phyloP scores from a whole-genome alignment of 1,140 invertebrate genomes.

The Octopus sinensis region DNA sequence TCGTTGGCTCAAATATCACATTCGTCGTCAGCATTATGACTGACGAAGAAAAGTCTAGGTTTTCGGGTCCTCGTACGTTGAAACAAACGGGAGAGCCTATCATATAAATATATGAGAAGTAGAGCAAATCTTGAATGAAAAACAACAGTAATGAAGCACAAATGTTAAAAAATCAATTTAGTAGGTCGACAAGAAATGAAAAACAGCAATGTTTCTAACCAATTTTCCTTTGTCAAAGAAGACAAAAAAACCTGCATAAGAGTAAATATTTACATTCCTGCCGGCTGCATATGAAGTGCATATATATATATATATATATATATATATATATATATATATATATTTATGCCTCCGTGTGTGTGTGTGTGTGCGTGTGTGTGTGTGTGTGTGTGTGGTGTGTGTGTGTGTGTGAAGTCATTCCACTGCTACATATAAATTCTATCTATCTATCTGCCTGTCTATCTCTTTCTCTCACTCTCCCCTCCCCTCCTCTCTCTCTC shows the following conservation, averaged over 20 bases:
- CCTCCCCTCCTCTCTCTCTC: background rate
- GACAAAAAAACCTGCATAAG: background rate
- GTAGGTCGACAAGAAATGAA: background rate
- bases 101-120: too few relatives aligned
- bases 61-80: too few relatives aligned
- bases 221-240: background rate
- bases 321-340: constrained; percentile 2
- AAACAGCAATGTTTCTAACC: background rate
- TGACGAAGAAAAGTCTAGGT: too few relatives aligned
- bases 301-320: constrained; percentile 5
- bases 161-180: background rate
- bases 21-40: too few relatives aligned
- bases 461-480: background rate
- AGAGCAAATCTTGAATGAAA: background rate
- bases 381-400: background rate
- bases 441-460: background rate
- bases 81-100: too few relatives aligned
- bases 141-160: background rate
- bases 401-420: too few relatives aligned
- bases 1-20: too few relatives aligned
- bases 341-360: background rate
- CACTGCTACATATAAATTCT: background rate
- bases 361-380: background rate
- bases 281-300: background rate
- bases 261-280: background rate